Percentiles rank a stretch among this genome's conserved stretches.
Conservation (phyloP, 2,113 vertebrate species). For the Prinia subflava region DNA sequence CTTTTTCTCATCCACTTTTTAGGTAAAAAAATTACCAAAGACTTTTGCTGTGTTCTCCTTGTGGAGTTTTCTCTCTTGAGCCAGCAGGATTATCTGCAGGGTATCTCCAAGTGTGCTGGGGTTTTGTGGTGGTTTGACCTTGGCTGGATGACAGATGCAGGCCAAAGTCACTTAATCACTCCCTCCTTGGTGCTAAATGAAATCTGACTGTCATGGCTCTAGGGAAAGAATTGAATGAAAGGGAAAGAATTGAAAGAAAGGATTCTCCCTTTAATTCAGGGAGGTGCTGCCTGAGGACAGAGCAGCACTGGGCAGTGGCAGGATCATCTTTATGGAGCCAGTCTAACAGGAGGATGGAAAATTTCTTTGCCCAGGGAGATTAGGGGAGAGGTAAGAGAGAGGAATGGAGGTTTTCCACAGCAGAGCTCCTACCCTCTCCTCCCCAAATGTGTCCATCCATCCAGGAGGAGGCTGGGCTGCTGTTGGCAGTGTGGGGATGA, state of each 20-base stretch:
- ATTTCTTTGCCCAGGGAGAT: neutral
- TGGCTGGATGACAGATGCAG: neutral
- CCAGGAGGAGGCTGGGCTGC: neutral
- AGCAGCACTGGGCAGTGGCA: neutral
- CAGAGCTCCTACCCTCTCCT: neutral
- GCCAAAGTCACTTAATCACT: neutral
- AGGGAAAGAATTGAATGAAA: neutral
- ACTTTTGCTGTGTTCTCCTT: neutral
- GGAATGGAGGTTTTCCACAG: neutral
- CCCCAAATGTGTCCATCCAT: fast-evolving
- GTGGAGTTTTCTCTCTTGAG: neutral
- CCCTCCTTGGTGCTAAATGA: neutral
- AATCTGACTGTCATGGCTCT: neutral
- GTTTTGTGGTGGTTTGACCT: neutral
- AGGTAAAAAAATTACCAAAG: neutral
- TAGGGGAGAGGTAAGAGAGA: neutral
- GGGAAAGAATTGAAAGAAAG: neutral
- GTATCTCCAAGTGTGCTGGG: neutral
- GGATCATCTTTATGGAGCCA: neutral
- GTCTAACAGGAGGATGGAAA: neutral
- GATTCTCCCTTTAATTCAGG: neutral
- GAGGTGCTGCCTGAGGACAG: neutral
- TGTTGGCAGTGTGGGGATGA: no score
- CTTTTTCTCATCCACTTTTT: neutral
- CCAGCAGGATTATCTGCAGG: neutral